Conservation (phyloP, 1,140 invertebrate species). For the Drosophila sproati region DNA sequence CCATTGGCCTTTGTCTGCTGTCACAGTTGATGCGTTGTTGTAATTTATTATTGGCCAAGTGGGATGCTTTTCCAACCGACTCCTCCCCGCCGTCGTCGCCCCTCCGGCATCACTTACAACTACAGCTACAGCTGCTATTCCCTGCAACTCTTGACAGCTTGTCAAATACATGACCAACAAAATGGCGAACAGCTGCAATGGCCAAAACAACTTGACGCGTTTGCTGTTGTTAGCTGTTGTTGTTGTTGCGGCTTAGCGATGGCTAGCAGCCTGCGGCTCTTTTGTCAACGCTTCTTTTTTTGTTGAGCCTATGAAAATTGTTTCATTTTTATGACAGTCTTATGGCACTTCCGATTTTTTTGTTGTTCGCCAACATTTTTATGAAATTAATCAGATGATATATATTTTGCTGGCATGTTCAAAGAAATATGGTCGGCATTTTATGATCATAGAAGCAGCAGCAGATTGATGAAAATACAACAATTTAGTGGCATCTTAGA, state of each 20-base stretch:
- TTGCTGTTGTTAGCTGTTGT: slow-evolving; percentile 25
- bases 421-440: slow-evolving; percentile 60
- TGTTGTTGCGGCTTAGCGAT: slow-evolving; percentile 34
- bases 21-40: slow-evolving; percentile 56
- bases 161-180: slow-evolving; percentile 67
- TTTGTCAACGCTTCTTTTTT: slow-evolving; percentile 11
- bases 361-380: slow-evolving; percentile 23
- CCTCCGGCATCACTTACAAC: not conserved
- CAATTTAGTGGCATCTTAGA: not conserved
- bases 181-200: slow-evolving; percentile 57
- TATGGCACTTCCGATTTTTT: slow-evolving; percentile 14
- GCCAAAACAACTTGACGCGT: slow-evolving; percentile 63
- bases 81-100: too few relatives aligned
- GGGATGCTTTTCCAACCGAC: slow-evolving; percentile 5
- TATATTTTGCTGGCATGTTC: slow-evolving; percentile 46
- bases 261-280: slow-evolving; percentile 27
- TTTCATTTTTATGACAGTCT: slow-evolving; percentile 68
- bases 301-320: slow-evolving; percentile 41
- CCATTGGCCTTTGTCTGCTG: slow-evolving; percentile 61
- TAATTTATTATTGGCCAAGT: slow-evolving; percentile 78
- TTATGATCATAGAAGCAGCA: not conserved
- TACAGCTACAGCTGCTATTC: slow-evolving; percentile 28
- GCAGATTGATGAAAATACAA: not conserved
- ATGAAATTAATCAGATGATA: slow-evolving; percentile 63
- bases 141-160: slow-evolving; percentile 57